Conservation (phyloP, 1,140 invertebrate species). For the Drosophila arawakana region DNA sequence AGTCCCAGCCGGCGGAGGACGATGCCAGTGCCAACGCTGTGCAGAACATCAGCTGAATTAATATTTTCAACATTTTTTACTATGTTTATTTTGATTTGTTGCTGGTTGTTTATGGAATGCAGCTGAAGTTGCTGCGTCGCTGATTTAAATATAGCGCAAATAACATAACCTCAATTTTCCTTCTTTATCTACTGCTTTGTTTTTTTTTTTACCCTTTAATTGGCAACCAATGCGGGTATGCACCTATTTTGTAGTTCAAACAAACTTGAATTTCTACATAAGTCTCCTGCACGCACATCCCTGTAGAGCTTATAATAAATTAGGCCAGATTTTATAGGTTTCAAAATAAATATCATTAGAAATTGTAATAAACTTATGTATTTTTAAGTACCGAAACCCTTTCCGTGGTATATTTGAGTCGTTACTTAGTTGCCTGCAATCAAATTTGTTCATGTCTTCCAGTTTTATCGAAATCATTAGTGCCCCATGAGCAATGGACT, state of each 20-base stretch:
- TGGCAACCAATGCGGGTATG: neutral
- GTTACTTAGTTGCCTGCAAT: neutral
- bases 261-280: too few species aligned
- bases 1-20: neutral
- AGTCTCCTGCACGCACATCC: too few species aligned
- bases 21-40: neutral
- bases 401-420: neutral
- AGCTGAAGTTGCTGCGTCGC: neutral
- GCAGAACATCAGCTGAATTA: conserved; percentile 11
- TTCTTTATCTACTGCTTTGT: conserved; percentile 48
- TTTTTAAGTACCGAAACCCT: too few species aligned
- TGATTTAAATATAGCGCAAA: conserved; percentile 44
- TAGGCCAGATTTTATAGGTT: too few species aligned
- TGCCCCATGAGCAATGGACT: conserved; percentile 10
- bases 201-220: conserved; percentile 15
- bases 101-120: conserved; percentile 9
- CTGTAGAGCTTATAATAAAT: too few species aligned
- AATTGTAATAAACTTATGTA: too few species aligned
- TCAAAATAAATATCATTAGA: too few species aligned
- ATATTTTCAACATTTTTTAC: conserved; percentile 19
- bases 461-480: conserved; percentile 14
- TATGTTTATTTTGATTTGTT: neutral
- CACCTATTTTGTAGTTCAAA: neutral
- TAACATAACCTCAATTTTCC: conserved; percentile 35
- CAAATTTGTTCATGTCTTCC: neutral